phyloP scores from a whole-genome alignment of 1,140 invertebrate genomes.

The Neoseiulus cucumeris region DNA sequence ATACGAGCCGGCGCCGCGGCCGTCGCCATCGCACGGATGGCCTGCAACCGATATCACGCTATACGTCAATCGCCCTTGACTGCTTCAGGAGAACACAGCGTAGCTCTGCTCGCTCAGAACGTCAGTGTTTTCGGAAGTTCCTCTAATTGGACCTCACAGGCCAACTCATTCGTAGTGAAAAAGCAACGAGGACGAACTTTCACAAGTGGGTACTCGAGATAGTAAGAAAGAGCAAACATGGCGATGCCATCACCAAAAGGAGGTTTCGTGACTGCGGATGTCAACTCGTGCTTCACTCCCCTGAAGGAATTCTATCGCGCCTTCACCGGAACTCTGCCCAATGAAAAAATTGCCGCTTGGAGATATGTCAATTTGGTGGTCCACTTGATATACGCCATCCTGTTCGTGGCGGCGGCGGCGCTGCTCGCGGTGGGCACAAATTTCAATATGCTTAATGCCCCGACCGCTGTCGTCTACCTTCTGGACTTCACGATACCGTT shows the following conservation, averaged over 20 bases:
- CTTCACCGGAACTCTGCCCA: background rate
- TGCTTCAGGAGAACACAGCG: too few species aligned
- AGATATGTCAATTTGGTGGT: background rate
- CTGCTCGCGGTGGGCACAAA: background rate
- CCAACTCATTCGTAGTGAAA: too few species aligned
- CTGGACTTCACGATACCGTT: background rate
- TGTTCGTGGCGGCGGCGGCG: background rate
- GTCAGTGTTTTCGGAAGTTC: too few species aligned
- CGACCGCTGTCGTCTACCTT: background rate
- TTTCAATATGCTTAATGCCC: background rate
- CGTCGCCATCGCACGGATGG: too few species aligned
- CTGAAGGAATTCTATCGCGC: background rate
- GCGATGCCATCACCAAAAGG: background rate
- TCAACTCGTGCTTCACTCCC: background rate
- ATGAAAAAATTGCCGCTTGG: background rate
- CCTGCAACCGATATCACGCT: too few species aligned
- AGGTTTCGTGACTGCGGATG: background rate
- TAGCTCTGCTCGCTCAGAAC: too few species aligned
- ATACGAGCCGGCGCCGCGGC: too few species aligned
- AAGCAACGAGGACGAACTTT: too few species aligned
- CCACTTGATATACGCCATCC: background rate
- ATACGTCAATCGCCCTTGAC: too few species aligned
- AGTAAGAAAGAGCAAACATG: background rate
- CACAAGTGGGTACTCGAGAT: too few species aligned
- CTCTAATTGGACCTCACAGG: too few species aligned